A percentile compares a stretch with the other conserved stretches of the same genome.
Evolutionary conservation across 1,140 invertebrate species (phyloP).

Genomic region (Drosophila dunni): DNA sequence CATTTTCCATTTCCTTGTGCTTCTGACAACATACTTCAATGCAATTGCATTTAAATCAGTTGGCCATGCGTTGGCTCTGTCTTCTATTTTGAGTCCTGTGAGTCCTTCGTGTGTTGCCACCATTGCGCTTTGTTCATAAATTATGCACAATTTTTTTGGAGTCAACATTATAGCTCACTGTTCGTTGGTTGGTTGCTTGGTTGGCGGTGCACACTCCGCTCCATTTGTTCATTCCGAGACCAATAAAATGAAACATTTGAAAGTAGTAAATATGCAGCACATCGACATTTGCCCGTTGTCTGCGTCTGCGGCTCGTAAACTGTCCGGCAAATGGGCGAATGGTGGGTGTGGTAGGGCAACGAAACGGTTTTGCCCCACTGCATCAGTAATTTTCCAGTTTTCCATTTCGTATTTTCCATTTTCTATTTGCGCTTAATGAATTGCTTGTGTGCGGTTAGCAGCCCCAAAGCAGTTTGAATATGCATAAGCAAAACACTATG

Average conservation of each 20-base stretch:
- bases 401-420: slow-evolving; percentile 40
- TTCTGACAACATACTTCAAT: slow-evolving; percentile 69
- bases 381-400: slow-evolving; percentile 67
- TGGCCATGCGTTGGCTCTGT: slow-evolving; percentile 40
- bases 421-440: slow-evolving; percentile 69
- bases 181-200: slow-evolving; percentile 14
- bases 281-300: slow-evolving; percentile 59
- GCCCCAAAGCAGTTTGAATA: slow-evolving; percentile 57
- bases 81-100: slow-evolving; percentile 8
- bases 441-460: slow-evolving; percentile 69
- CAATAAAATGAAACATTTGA: slow-evolving; percentile 83
- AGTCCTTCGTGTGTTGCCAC: slow-evolving; percentile 63
- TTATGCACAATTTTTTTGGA: slow-evolving; percentile 80
- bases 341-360: neutral
- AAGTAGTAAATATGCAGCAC: slow-evolving; percentile 80
- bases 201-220: slow-evolving; percentile 51
- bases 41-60: slow-evolving; percentile 79
- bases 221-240: slow-evolving; percentile 84
- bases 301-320: slow-evolving; percentile 75
- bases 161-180: slow-evolving; percentile 43
- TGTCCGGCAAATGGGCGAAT: slow-evolving; percentile 25
- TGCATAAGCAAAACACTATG: slow-evolving; percentile 69
- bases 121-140: slow-evolving; percentile 70
- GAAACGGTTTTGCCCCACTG: neutral
- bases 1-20: neutral